Evolutionary conservation across 23 tunicate genomes (phyloP).

Genomic region (Ciona savignyi): DNA sequence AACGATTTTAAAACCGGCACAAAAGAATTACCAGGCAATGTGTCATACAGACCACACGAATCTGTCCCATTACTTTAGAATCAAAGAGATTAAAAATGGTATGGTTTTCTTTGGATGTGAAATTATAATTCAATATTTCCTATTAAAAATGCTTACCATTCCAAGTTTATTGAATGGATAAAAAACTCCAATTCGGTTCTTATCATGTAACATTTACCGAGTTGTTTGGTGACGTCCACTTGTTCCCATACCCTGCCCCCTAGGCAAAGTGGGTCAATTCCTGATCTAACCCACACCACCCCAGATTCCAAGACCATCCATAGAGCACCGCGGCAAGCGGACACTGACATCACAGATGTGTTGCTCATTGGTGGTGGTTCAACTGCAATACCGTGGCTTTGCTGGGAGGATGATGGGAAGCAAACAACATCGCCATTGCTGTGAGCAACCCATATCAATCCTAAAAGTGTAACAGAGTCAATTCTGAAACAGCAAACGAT

Average conservation of each 20-base stretch:
- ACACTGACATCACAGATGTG: slow-evolving; percentile 13
- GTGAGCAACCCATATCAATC: slow-evolving; percentile 46
- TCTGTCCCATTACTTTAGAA: no score
- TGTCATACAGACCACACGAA: no score
- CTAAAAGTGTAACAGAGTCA: background rate
- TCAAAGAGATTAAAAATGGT: no score
- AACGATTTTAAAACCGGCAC: no score
- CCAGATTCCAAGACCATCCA: slow-evolving; percentile 42
- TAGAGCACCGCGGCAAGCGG: slow-evolving; percentile 49
- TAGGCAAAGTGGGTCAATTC: slow-evolving; percentile 19
- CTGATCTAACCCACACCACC: slow-evolving; percentile 29
- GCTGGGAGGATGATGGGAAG: slow-evolving; percentile 29
- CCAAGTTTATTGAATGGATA: no score
- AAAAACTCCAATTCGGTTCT: no score
- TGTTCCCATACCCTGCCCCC: slow-evolving; percentile 28
- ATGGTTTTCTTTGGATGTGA: no score
- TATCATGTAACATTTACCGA: slow-evolving; percentile 15
- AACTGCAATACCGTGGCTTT: slow-evolving; percentile 14
- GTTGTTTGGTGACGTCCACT: slow-evolving; percentile 29
- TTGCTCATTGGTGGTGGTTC: slow-evolving; percentile 13
- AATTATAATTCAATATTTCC: no score
- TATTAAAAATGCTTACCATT: no score
- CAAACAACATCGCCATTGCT: slow-evolving; percentile 46
- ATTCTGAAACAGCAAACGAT: no score
- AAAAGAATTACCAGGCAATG: no score